Evolutionary conservation across 2,797 vertebrate species (phyloP).

Genomic region (Petrocephalus schoutedeni): DNA sequence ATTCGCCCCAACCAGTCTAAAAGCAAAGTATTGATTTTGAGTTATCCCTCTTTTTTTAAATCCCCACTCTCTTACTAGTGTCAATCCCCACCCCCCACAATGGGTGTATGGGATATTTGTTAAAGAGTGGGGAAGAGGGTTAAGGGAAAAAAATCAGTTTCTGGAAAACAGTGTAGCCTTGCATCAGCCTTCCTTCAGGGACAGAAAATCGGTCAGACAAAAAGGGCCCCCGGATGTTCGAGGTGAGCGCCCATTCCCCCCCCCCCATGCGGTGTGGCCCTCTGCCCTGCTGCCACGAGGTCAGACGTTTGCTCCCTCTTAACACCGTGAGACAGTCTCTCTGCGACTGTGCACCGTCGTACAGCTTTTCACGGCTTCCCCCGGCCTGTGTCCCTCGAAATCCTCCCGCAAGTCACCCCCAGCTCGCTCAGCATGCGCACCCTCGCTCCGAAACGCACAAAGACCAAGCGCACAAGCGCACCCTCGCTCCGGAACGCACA

Average conservation of each 20-base stretch:
- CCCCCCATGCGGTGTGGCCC: conserved; percentile 72
- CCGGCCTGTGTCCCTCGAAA: conserved; percentile 65
- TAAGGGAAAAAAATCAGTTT: conserved; percentile 53
- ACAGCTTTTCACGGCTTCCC: conserved; percentile 67
- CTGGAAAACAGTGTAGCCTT: conserved; percentile 61
- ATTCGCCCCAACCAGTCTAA: conserved; percentile 76
- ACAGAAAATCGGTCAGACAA: conserved; percentile 57
- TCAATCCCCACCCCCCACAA: background rate
- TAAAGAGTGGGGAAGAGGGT: conserved; percentile 23
- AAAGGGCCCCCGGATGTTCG: conserved; percentile 64
- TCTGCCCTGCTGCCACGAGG: conserved; percentile 45
- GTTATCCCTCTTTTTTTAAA: conserved; percentile 67
- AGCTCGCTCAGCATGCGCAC: conserved; percentile 25
- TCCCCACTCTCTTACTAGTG: conserved; percentile 64
- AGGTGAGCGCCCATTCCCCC: conserved; percentile 60
- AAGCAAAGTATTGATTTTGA: conserved; percentile 88
- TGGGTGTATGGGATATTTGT: conserved; percentile 67
- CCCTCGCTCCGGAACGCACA: no score
- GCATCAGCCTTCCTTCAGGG: conserved; percentile 62
- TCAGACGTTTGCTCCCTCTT: conserved; percentile 57
- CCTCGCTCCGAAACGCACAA: background rate
- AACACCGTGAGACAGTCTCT: conserved; percentile 68
- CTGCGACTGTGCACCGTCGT: conserved; percentile 61
- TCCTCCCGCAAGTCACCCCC: conserved; percentile 54
- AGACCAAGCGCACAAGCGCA: background rate